These are phyloP conservation scores for Bombus confusus DNA, from an alignment of 1,140 invertebrate species.

Conservation along the genomic window DNA sequence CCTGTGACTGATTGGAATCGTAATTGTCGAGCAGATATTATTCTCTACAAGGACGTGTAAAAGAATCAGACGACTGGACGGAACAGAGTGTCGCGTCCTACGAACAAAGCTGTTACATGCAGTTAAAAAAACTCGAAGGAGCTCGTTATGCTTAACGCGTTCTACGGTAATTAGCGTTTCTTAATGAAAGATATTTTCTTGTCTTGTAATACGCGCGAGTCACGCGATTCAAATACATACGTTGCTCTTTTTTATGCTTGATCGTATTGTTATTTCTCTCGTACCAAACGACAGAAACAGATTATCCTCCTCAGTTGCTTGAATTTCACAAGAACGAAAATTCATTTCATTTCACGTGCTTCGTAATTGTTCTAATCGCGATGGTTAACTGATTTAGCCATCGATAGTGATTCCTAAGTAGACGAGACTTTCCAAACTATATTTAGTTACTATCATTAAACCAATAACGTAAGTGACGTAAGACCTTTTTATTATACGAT, in stretches of 20 bases:
- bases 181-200: not conserved
- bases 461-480: not conserved
- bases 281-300: not conserved
- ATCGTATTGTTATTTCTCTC: not conserved
- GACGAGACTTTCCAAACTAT: too few species aligned
- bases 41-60: not conserved
- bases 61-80: not conserved
- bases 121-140: not conserved
- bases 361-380: not conserved
- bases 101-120: not conserved
- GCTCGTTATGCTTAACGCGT: not conserved
- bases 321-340: not conserved
- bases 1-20: not conserved
- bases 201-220: too few species aligned
- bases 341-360: not conserved
- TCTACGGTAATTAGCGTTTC: not conserved
- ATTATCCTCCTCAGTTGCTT: not conserved
- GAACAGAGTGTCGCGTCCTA: too few species aligned
- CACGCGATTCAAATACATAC: not conserved
- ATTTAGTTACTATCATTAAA: too few species aligned
- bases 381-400: too few species aligned
- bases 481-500: not conserved
- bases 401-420: too few species aligned
- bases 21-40: not conserved
- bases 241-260: not conserved